Conservation (phyloP, 1,140 invertebrate genomes). For the Drosophila carrolli region DNA sequence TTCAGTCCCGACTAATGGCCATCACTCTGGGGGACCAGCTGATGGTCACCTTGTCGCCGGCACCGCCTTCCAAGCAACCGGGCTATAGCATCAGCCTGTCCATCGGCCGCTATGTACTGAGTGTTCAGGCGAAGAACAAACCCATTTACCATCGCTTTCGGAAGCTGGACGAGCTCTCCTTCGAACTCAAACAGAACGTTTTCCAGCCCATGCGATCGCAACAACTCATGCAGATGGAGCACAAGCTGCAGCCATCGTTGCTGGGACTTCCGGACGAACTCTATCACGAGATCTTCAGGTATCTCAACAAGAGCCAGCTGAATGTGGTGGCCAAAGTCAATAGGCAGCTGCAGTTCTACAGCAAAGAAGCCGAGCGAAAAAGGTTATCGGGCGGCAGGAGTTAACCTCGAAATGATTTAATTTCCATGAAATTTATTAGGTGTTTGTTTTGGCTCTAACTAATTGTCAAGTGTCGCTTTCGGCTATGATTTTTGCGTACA, state of each 20-base stretch:
- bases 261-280: constrained; percentile 61
- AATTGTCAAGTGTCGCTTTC: not conserved
- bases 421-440: constrained; percentile 12
- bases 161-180: constrained; percentile 61
- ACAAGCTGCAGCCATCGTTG: constrained; percentile 50
- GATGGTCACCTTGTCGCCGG: constrained; percentile 63
- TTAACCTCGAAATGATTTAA: not conserved
- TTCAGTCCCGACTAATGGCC: constrained; percentile 46
- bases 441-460: not conserved
- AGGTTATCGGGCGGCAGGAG: not conserved
- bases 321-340: constrained; percentile 70
- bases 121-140: constrained; percentile 42
- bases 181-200: constrained; percentile 61
- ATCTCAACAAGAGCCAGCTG: constrained; percentile 54
- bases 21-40: constrained; percentile 64
- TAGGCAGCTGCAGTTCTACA: constrained; percentile 33
- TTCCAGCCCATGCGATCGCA: constrained; percentile 70
- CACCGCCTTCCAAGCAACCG: constrained; percentile 15
- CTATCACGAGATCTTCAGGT: constrained; percentile 60
- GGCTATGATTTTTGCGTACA: too few species aligned
- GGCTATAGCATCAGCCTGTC: constrained; percentile 64
- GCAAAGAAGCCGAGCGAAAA: constrained; percentile 19
- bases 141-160: constrained; percentile 59
- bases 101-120: constrained; percentile 69
- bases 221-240: constrained; percentile 48